phyloP scores from a whole-genome alignment of 2,797 vertebrate genomes.

The Mionectes olivaceus region DNA sequence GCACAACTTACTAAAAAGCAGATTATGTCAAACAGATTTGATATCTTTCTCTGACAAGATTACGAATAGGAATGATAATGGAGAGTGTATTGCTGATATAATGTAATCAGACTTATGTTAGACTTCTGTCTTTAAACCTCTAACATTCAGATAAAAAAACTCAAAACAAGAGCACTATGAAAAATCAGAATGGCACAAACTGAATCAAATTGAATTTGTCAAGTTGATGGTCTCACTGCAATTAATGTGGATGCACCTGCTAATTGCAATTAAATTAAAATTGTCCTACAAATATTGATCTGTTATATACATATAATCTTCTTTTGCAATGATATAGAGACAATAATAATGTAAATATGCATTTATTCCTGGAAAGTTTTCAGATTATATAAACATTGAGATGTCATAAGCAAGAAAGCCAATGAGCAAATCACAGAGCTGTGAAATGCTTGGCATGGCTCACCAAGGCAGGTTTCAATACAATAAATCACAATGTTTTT shows the following conservation, averaged over 20 bases:
- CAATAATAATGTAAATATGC: not conserved
- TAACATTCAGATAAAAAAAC: not conserved
- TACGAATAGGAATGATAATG: not conserved
- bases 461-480: not conserved
- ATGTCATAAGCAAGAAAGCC: not conserved
- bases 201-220: not conserved
- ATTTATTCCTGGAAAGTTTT: not conserved
- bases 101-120: not conserved
- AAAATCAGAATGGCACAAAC: not conserved
- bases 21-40: conserved; percentile 29
- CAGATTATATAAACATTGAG: not conserved
- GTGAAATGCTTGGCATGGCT: not conserved
- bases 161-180: not conserved
- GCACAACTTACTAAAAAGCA: conserved; percentile 2
- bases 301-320: not conserved
- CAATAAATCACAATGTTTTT: not conserved
- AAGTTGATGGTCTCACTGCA: not conserved
- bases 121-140: not conserved
- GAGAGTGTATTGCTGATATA: not conserved
- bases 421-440: not conserved
- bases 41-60: conserved; percentile 11
- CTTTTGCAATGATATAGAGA: not conserved
- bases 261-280: not conserved
- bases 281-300: not conserved
- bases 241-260: not conserved